Evolutionary conservation across 2,888 invertebrate genomes (phyloP).

Genomic region (Phorcus lineatus): DNA sequence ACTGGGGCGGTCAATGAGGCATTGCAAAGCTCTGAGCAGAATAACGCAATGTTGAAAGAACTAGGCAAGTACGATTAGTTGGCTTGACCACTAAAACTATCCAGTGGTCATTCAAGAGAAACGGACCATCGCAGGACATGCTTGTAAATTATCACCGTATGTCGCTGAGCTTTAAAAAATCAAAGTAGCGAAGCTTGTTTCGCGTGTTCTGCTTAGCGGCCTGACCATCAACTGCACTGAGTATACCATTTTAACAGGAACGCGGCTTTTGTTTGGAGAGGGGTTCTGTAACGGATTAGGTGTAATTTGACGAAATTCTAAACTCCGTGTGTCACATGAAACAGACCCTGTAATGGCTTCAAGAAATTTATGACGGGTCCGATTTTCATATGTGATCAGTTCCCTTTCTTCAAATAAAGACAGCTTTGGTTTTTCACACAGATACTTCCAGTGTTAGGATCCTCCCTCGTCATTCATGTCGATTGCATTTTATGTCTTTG

Average conservation of each 20-base stretch:
- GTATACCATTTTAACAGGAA: neutral
- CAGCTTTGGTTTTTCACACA: too few relatives aligned
- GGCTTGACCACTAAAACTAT: neutral
- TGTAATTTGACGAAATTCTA: constrained; percentile 4
- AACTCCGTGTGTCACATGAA: neutral
- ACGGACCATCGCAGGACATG: constrained; percentile 1
- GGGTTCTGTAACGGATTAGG: neutral
- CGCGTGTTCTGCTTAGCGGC: neutral
- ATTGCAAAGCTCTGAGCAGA: neutral
- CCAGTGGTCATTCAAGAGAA: neutral
- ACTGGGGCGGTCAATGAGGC: neutral
- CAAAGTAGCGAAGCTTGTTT: neutral
- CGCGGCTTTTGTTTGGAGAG: neutral
- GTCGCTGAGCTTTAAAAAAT: constrained; percentile 5
- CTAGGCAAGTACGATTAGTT: neutral
- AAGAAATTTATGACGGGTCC: neutral
- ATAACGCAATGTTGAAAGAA: neutral
- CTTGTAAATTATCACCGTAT: neutral
- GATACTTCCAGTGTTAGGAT: too few relatives aligned
- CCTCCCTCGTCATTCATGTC: too few relatives aligned
- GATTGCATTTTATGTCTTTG: too few relatives aligned
- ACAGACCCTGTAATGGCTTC: neutral
- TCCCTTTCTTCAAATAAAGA: too few relatives aligned
- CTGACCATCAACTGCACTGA: neutral
- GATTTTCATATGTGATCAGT: neutral